A percentile compares a stretch with the other conserved stretches of the same genome.
Evolutionary conservation across 2,797 vertebrate species (phyloP).

Genomic region (Podarcis lilfordi): DNA sequence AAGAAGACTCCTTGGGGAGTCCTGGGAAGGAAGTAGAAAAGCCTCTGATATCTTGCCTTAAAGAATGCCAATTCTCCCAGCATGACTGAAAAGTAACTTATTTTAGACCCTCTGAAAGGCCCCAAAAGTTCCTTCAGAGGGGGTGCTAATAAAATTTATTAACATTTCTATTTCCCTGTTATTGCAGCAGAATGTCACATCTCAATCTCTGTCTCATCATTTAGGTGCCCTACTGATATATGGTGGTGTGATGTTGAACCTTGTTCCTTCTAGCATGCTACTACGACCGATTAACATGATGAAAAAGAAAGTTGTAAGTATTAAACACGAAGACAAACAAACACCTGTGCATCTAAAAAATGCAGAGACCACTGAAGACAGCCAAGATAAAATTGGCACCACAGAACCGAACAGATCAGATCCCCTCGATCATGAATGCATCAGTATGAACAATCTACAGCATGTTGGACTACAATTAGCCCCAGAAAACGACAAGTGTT

Average conservation of each 20-base stretch:
- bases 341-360: not conserved
- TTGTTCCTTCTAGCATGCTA: constrained; percentile 92
- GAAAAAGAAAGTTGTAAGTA: not conserved
- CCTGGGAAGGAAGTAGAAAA: not conserved
- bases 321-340: accelerated
- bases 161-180: not conserved
- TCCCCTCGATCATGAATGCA: constrained; percentile 1
- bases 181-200: accelerated
- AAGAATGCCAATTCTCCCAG: not conserved
- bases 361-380: accelerated
- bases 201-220: constrained; percentile 22
- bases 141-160: not conserved
- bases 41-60: not conserved
- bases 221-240: constrained; percentile 90
- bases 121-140: not conserved
- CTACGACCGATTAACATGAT: constrained; percentile 80
- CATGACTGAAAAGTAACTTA: not conserved
- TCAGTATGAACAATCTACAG: not conserved
- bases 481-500: not conserved
- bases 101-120: not conserved
- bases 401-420: not conserved
- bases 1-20: not conserved
- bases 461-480: not conserved
- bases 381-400: not conserved
- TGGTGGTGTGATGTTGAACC: constrained; percentile 89